Evolutionary conservation across 2,113 vertebrate species (phyloP), one percentile per base, ranked within the genome.

Genomic region (Dinomys branickii): DNA sequence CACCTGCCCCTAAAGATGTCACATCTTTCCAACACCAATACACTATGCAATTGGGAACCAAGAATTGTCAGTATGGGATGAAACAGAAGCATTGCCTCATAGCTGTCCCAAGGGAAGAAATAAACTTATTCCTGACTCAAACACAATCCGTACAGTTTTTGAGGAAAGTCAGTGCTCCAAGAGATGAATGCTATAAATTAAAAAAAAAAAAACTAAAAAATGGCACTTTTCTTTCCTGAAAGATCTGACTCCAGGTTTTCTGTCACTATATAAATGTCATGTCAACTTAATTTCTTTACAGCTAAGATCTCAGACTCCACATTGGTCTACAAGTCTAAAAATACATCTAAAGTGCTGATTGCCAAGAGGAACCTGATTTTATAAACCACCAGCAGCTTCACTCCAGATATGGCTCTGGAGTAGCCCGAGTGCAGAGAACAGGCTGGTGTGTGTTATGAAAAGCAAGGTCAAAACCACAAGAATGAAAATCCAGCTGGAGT

Each of bases 401-500:
- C 96, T 96, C 85, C 95, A 90, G 90, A 93, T 47, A 38, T 13
- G 93, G 88, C 88, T 97, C 96, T 92, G 94, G 95, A 41, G 94
- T 82, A 59, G 97, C 73, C 24, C 33, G 82, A 94, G 71, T 58
- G 65, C 1, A 87, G 94, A 56, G 93, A 94, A 97, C 87, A 50
- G 97, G 86, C 90, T 94, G 96, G 96, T 96, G 97, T 93, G 92
- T 41, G 54, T 90, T 97, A 96, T 92, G 88, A 94, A 97, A 97
- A 97, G 94, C 94, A 96, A 93, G 35, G 61, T 81, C 65, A 30
- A 97, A 98, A 97, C 98, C 97, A 90, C 98, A 98, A 98, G 94
- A 98, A 98, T 67, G 91, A 97, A 98, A 97, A 98, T 96, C 95
- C 96, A 97, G 97, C 97, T 9, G 30, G 13, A 96, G 50, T 97